Percentiles rank a stretch among this genome's conserved stretches.
Evolutionary conservation across 2,113 vertebrate genomes (phyloP).

Genomic region (Macrotus californicus): DNA sequence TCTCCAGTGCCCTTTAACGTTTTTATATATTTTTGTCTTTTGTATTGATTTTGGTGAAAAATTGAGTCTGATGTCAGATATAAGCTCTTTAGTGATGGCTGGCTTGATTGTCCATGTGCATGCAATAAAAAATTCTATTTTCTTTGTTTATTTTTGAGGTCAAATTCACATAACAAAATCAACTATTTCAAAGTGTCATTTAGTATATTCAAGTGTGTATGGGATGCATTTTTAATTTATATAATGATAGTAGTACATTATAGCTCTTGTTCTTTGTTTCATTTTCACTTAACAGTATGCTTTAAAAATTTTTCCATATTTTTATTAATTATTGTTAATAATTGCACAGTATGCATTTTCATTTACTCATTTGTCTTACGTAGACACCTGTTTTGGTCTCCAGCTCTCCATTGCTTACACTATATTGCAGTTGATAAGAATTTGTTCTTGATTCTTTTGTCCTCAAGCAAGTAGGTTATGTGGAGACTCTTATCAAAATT

Average conservation of each 20-base stretch:
- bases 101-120: not conserved
- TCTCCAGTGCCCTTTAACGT: not conserved
- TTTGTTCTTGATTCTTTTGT: constrained; percentile 17
- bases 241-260: not conserved
- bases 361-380: not conserved
- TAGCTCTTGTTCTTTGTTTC: not conserved
- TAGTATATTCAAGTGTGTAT: not conserved
- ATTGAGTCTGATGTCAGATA: not conserved
- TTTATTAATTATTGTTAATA: not conserved
- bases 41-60: not conserved
- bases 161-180: not conserved
- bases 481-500: not conserved
- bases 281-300: not conserved
- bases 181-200: not conserved
- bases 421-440: not conserved
- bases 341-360: not conserved
- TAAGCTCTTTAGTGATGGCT: not conserved
- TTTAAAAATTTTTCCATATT: not conserved
- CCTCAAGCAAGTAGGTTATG: not conserved
- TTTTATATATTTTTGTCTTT: constrained; percentile 31
- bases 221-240: not conserved
- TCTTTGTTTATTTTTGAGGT: constrained; percentile 12
- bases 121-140: not conserved
- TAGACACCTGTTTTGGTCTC: not conserved
- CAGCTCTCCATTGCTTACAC: not conserved